Evolutionary conservation across 2,113 vertebrate genomes (phyloP), one percentile per base, ranked within the genome.

Genomic region (Bubo blakistoni): DNA sequence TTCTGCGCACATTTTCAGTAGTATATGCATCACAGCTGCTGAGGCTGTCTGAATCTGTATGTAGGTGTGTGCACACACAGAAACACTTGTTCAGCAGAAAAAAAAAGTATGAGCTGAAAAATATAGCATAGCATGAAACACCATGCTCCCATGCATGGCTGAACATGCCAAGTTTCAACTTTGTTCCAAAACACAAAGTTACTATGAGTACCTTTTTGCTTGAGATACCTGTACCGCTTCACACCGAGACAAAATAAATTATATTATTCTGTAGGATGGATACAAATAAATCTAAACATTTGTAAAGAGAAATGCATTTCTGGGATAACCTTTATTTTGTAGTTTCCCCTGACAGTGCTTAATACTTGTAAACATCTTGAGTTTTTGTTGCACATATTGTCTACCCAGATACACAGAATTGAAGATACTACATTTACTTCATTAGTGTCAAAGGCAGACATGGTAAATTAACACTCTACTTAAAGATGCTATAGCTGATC

Each of bases 341-440:
- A 82, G 27, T 30, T 30, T 82, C 21, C 24, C 21, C 34, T 58
- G 26, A 46, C 10, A 57, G 17, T 22, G 36, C 40, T 79, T 88
- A 72, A 42, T 27, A 55, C 12, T 36, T 65, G 8, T 9, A 73
- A 6, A 3, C 0, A 0, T 40, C 81, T 55, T 32, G 11, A 65
- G 30, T 10, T 36, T 52, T 82, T 80, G 40, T 18, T 76, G 61
- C 15, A 52, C 4, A 5, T 47, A 13, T 2, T 51, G 24, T 49
- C 58, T 69, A 54, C 11, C 3, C 71, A 76, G 44, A 47, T 10
- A 62, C 25, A 82, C 0, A 57, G 24, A 82, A 80, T 0, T 78
- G 27, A 91, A 92, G 12, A 51, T 19, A 44, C 0, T 55, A 16
- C 36, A 51, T 38, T 81, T 77, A 73, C 47, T 81, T 71, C 34